Conservation (phyloP, 2,888 invertebrate genomes). For the Brachycybe producta region DNA sequence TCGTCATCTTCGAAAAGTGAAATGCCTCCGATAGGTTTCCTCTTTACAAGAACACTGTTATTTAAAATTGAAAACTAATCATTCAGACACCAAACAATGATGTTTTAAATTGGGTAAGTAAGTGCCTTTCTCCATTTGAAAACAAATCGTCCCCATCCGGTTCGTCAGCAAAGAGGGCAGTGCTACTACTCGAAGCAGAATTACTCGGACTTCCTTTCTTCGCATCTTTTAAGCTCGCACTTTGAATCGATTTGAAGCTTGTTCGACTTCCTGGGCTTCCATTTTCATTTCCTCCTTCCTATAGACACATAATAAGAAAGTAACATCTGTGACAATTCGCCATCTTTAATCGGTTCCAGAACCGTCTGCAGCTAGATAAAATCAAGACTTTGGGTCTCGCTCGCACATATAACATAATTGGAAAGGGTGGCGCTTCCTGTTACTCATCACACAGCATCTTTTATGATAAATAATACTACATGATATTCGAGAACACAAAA, state of each 20-base stretch:
- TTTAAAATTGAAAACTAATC: neutral
- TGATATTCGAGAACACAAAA: no score
- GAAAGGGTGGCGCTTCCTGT: no score
- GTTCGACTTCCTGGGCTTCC: conserved; percentile 2
- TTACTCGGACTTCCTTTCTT: conserved; percentile 6
- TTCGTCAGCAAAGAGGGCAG: conserved; percentile 11
- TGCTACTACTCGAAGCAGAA: conserved; percentile 7
- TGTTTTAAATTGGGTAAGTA: no score
- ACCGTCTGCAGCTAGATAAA: no score
- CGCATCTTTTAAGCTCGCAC: conserved; percentile 6
- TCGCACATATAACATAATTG: no score
- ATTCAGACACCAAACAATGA: no score
- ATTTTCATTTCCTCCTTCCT: neutral
- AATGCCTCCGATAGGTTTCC: neutral
- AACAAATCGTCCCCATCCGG: conserved; percentile 14
- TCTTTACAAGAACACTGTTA: neutral
- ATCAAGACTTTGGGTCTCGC: no score
- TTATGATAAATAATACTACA: no score
- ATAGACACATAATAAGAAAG: neutral
- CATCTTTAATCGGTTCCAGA: no score
- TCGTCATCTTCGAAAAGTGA: conserved; percentile 9
- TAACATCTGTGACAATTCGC: no score
- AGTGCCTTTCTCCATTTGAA: no score
- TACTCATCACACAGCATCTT: no score
- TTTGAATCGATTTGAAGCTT: conserved; percentile 9